Evolutionary conservation across 1,140 invertebrate species (phyloP).

Genomic region (Heliconius nattereri): DNA sequence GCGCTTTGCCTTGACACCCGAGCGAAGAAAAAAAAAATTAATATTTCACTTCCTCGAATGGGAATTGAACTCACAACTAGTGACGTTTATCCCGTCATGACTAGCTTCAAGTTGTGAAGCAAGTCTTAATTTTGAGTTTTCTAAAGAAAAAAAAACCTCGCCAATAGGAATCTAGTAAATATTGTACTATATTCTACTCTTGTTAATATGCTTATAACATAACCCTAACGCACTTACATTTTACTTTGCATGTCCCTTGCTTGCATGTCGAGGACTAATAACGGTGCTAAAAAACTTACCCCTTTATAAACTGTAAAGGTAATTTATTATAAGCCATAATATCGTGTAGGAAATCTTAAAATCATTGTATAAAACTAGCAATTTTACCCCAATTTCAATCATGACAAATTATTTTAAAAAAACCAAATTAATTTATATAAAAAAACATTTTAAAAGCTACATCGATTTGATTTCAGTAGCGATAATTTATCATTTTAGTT

Average conservation of each 20-base stretch:
- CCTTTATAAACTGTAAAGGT: slow-evolving; percentile 2
- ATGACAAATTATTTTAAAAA: neutral
- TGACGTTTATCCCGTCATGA: too few species aligned
- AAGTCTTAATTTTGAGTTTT: too few species aligned
- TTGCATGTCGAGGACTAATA: slow-evolving; percentile 2
- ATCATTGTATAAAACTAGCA: neutral
- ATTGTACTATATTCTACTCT: neutral
- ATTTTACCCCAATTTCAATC: neutral
- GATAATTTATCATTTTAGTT: too few species aligned
- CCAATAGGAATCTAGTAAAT: neutral
- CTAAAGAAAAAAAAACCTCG: too few species aligned
- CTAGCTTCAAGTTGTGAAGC: too few species aligned
- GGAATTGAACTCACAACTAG: too few species aligned
- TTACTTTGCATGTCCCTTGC: neutral
- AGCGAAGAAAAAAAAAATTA: too few species aligned
- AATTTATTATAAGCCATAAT: slow-evolving; percentile 7
- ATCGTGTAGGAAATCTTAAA: neutral
- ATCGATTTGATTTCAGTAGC: too few species aligned
- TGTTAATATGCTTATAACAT: neutral
- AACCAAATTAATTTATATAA: neutral
- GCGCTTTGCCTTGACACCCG: too few species aligned
- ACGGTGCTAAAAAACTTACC: neutral
- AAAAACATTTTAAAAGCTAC: too few species aligned
- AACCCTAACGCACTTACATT: neutral
- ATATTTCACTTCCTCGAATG: too few species aligned